Evolutionary conservation across 2,888 invertebrate genomes (phyloP).

Genomic region (Gasteruption jaculator): DNA sequence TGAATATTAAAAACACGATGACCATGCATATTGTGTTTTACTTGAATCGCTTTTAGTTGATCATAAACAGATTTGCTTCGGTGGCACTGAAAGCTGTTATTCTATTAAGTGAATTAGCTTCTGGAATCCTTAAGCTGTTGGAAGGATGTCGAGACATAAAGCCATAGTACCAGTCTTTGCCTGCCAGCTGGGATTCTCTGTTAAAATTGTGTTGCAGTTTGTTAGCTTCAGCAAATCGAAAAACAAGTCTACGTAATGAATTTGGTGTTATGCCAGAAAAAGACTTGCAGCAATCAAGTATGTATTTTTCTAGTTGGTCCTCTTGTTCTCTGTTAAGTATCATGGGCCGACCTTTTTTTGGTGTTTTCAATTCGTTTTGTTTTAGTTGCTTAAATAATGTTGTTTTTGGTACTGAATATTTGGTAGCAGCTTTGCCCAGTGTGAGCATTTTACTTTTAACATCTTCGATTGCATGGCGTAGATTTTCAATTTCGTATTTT

Average conservation of each 20-base stretch:
- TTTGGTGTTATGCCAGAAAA: conserved; percentile 12
- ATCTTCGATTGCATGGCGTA: too few species aligned
- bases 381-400: conserved; percentile 7
- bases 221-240: conserved; percentile 12
- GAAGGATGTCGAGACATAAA: conserved; percentile 13
- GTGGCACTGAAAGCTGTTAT: conserved; percentile 9
- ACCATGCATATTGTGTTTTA: conserved; percentile 6
- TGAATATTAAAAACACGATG: conserved; percentile 9
- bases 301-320: conserved; percentile 11
- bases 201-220: conserved; percentile 6
- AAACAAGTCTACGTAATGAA: conserved; percentile 6
- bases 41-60: conserved; percentile 6
- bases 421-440: too few species aligned
- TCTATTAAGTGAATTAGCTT: conserved; percentile 7
- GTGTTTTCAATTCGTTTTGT: too few species aligned
- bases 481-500: too few species aligned
- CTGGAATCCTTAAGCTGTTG: conserved; percentile 10
- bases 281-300: conserved; percentile 9
- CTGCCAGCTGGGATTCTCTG: conserved; percentile 5
- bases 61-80: conserved; percentile 8
- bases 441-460: too few species aligned
- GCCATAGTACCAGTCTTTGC: conserved; percentile 11
- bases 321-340: conserved; percentile 11
- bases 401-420: conserved; percentile 5
- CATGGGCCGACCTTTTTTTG: neutral